Percentiles rank a stretch among this genome's conserved stretches.
Conservation (phyloP, 2,888 invertebrate genomes). For the Volucella bombylans region DNA sequence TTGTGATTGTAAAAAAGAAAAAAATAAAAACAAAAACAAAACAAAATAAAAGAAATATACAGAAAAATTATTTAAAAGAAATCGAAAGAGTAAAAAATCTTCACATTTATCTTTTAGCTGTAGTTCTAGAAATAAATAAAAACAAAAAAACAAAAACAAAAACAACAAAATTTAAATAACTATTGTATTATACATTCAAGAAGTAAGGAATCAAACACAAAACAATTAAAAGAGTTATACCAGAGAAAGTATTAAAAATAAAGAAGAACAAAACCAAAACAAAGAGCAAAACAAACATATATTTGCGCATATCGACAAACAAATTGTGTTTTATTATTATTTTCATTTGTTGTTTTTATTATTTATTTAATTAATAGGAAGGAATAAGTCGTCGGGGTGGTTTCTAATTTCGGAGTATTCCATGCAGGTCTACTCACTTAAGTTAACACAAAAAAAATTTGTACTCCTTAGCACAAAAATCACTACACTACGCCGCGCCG, state of each 20-base stretch:
- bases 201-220: slow-evolving; percentile 21
- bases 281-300: slow-evolving; percentile 53
- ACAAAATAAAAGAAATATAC: slow-evolving; percentile 5
- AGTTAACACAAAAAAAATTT: too few species aligned
- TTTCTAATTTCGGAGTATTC: too few species aligned
- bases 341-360: neutral
- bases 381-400: too few species aligned
- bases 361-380: too few species aligned
- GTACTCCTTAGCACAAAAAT: too few species aligned
- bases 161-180: slow-evolving; percentile 2
- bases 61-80: slow-evolving; percentile 40
- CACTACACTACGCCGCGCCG: too few species aligned
- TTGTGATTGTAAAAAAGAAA: slow-evolving; percentile 71
- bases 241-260: slow-evolving; percentile 49
- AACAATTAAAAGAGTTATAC: slow-evolving; percentile 36
- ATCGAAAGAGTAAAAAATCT: slow-evolving; percentile 34
- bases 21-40: slow-evolving; percentile 8
- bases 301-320: slow-evolving; percentile 72
- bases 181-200: slow-evolving; percentile 71
- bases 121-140: slow-evolving; percentile 57
- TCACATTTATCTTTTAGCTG: slow-evolving; percentile 70
- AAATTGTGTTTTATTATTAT: slow-evolving; percentile 50
- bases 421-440: too few species aligned
- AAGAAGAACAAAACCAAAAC: slow-evolving; percentile 27
- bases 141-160: slow-evolving; percentile 27